A percentile compares a stretch with the other conserved stretches of the same genome.
phyloP scores from a whole-genome alignment of 2,888 invertebrate species.

The Pelosia muscerda region DNA sequence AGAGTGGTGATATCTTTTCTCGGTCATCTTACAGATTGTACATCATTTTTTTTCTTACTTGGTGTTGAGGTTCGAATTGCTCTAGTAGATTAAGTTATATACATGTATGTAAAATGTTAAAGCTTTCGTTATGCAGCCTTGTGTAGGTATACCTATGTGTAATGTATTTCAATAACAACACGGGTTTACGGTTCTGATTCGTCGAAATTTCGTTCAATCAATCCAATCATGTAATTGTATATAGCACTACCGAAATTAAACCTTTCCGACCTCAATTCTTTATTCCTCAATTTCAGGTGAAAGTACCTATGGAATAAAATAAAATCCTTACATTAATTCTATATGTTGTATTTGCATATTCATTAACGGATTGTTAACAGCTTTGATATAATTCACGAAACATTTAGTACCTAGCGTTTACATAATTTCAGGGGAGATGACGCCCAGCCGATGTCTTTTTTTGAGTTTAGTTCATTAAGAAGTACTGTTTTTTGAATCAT shows the following conservation, averaged over 20 bases:
- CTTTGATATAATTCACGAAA: neutral
- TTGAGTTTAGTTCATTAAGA: too few relatives aligned
- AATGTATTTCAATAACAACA: neutral
- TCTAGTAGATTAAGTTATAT: neutral
- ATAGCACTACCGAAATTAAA: constrained; percentile 14
- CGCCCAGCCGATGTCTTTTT: neutral
- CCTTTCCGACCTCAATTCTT: neutral
- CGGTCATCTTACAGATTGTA: too few relatives aligned
- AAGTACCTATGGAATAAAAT: neutral
- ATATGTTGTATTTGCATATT: neutral
- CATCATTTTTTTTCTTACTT: too few relatives aligned
- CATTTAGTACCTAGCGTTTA: neutral
- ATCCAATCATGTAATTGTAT: constrained; percentile 17
- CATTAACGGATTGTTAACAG: neutral
- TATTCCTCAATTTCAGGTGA: neutral
- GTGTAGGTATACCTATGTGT: neutral
- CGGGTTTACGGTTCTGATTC: neutral
- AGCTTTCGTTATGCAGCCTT: neutral
- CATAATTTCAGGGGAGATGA: neutral
- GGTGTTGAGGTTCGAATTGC: neutral
- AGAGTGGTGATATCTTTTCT: too few relatives aligned
- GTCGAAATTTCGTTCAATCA: neutral
- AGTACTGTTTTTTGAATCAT: too few relatives aligned
- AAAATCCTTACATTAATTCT: neutral
- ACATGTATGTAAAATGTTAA: too few relatives aligned